These are phyloP conservation scores for Cantharis flavilabris DNA, from an alignment of 2,888 invertebrate genomes.

Conservation along the genomic window DNA sequence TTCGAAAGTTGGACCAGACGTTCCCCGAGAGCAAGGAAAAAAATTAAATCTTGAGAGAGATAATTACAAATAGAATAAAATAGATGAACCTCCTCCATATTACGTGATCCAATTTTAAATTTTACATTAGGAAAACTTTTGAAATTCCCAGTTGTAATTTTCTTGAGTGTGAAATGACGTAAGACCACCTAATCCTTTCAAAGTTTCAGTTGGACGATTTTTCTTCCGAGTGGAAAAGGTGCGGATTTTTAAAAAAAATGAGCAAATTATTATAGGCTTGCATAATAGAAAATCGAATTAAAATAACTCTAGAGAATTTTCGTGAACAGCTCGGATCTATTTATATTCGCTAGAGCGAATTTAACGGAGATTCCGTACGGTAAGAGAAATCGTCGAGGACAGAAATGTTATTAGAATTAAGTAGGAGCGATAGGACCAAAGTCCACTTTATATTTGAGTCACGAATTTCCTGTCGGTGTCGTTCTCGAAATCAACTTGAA, in stretches of 20 bases:
- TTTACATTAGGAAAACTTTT: background rate
- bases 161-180: background rate
- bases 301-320: constrained; percentile 15
- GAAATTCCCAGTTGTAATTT: background rate
- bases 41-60: background rate
- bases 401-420: constrained; percentile 23
- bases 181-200: background rate
- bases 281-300: constrained; percentile 10
- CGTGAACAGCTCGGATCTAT: constrained; percentile 17
- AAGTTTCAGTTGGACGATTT: background rate
- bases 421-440: constrained; percentile 33
- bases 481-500: background rate
- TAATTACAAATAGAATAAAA: background rate
- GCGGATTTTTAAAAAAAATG: background rate
- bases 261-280: background rate
- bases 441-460: constrained; percentile 28
- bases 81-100: background rate
- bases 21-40: background rate
- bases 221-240: background rate
- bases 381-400: constrained; percentile 14
- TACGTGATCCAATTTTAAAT: background rate
- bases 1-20: background rate
- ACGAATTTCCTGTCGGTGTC: constrained; percentile 16
- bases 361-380: constrained; percentile 20
- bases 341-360: constrained; percentile 14